Conservation (phyloP, 1,140 invertebrate genomes). For the Bemisia tabaci region DNA sequence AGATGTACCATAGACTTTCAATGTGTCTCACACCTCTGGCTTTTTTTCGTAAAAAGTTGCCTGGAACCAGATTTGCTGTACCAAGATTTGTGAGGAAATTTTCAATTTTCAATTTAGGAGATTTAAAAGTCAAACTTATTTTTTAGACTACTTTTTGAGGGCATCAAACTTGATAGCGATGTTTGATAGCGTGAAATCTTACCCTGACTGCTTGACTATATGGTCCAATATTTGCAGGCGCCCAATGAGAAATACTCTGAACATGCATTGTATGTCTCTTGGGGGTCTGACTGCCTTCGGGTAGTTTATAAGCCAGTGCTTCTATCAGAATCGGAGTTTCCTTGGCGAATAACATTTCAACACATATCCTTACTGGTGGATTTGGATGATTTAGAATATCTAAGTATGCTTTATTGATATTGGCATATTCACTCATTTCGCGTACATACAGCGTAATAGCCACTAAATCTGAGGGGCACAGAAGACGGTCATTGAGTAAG, state of each 20-base stretch:
- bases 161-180: too few species aligned
- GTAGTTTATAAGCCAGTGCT: slow-evolving; percentile 46
- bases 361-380: slow-evolving; percentile 77
- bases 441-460: slow-evolving; percentile 67
- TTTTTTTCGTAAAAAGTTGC: too few species aligned
- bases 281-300: slow-evolving; percentile 19
- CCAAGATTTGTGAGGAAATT: too few species aligned
- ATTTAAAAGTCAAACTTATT: too few species aligned
- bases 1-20: too few species aligned
- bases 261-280: slow-evolving; percentile 73
- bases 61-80: too few species aligned
- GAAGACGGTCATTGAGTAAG: slow-evolving; percentile 7
- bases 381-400: slow-evolving; percentile 60
- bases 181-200: too few species aligned
- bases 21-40: too few species aligned
- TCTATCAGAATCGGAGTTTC: slow-evolving; percentile 63
- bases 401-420: slow-evolving; percentile 63
- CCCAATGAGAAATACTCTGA: slow-evolving; percentile 90
- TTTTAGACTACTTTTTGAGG: too few species aligned
- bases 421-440: slow-evolving; percentile 62
- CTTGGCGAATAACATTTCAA: slow-evolving; percentile 58
- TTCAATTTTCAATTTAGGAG: too few species aligned
- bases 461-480: slow-evolving; percentile 42
- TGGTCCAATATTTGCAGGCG: slow-evolving; percentile 87
- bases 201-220: slow-evolving; percentile 85